Base-by-base conservation (phyloP, 2,888 invertebrate species). In the Aelia acuminata region DNA sequence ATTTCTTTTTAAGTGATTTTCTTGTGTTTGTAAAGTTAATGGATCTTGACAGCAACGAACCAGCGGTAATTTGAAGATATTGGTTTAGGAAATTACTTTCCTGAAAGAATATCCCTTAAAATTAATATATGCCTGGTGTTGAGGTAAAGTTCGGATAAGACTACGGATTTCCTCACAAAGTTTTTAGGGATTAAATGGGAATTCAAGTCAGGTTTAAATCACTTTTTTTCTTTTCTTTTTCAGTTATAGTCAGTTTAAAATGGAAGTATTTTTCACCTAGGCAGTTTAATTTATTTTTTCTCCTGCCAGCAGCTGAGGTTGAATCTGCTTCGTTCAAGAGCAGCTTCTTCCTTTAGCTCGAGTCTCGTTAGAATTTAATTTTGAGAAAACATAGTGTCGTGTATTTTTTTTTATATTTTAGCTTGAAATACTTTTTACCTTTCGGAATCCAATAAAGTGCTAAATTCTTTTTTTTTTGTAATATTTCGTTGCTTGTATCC, bases 201-300 rank as follows among this genome's bases (percentile, higher is more conserved):
- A 70, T 70, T 70, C 63, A 31, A 35, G 63, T 70, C 31, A 7
- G 63, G 63, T 31, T 70, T 70, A 70, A 70, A 70, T 70, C 63
- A 70, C 63, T 70, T 70, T 70, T 70, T 53, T 53, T 53, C 53
- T n/a, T 43, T 43, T 43, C 43, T 26, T 26, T 10, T 26, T 20
- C 26, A 26, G 26, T 70, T 70, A 70, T 70, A 70, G 63, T 35
- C 63, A 70, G 31, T 70, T 70, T 70, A 70, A 70, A 35, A 35
- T n/a, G 8, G 63, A 31, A 70, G 63, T 70, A 70, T 70, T 70
- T 70, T 70, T 70, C 63, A 70, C 7, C 63, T 31, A 35, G 35
- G 35, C 31, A 70, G 63, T 70, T 70, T 70, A 35, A 70, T 70
- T 70, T 70, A 35, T 70, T 70, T 70, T 70, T 35, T 70, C 57